Evolutionary conservation across 2,113 vertebrate genomes (phyloP), one percentile per base, ranked within the genome.

Genomic region (Xiphophorus couchianus): DNA sequence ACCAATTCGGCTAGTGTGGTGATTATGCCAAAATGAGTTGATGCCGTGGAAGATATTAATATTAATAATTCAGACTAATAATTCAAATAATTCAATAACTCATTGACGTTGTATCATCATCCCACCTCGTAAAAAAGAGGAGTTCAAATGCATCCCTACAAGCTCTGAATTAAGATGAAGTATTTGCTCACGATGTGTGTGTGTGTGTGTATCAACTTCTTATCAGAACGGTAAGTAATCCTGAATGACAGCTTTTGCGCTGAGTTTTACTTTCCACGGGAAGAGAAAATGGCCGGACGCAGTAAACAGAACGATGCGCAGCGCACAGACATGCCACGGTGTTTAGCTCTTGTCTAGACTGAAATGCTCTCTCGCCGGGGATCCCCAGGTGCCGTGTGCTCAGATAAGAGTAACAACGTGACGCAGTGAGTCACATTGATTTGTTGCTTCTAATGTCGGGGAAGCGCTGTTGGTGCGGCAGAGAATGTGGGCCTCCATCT

Each of bases 401-500:
- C 14, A 60, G 74, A 58, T 27, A 69, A 71, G 82, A 54, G 25
- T 12, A 14, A 4, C n/a, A 72, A 58, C 22, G 68, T 11, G 31
- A 31, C 3, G 14, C 62, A 71, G 15, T 31, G 48, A 77, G 48
- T 76, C 28, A 12, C 6, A 33, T 19, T 28, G 62, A 75, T 62
- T 68, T 22, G 68, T 66, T 73, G 25, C 35, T 61, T 39, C 62
- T 61, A 74, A 67, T 69, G 27, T 51, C 19, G 48, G 66, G 42
- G 62, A 62, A 30, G 62, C 0, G 1, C 73, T 5, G 58, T 68
- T n/a, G 42, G 31, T 76, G 77, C 31, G 69, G 76, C 44, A 17
- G 39, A 81, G 33, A 44, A 62, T 0, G 44, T 29, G 64, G 51
- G 66, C 69, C 72, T 48, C 62, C 87, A 85, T 87, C 79, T 85